phyloP scores from a whole-genome alignment of 2,888 invertebrate genomes.

The Ptilodon capucinus region DNA sequence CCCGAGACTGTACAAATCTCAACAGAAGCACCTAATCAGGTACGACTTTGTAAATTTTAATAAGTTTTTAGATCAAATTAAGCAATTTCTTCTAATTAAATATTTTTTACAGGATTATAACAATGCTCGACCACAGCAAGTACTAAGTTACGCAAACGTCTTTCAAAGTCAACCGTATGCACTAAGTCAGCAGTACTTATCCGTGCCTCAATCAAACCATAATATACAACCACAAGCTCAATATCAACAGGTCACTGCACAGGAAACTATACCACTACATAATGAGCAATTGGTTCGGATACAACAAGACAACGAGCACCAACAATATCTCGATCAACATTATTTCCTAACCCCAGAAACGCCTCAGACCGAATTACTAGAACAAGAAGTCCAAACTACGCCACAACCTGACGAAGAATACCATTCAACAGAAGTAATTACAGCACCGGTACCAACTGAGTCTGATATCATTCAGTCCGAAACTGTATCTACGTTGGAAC shows the following conservation, averaged over 20 bases:
- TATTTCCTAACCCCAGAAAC: slow-evolving; percentile 4
- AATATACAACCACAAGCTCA: slow-evolving; percentile 16
- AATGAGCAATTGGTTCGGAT: neutral
- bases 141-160: slow-evolving; percentile 65
- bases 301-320: slow-evolving; percentile 15
- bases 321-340: slow-evolving; percentile 20
- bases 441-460: neutral
- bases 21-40: slow-evolving; percentile 5
- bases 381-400: neutral
- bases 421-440: neutral
- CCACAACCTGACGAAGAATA: slow-evolving; percentile 5
- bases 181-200: slow-evolving; percentile 13
- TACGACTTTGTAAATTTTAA: neutral
- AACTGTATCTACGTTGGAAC: slow-evolving; percentile 1
- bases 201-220: slow-evolving; percentile 19
- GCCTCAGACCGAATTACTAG: slow-evolving; percentile 1
- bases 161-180: slow-evolving; percentile 38
- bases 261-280: neutral
- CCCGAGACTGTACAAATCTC: slow-evolving; percentile 2
- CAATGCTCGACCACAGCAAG: slow-evolving; percentile 44
- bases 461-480: neutral
- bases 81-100: too few species aligned
- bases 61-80: too few species aligned
- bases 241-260: slow-evolving; percentile 14
- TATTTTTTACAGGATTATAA: slow-evolving; percentile 50